These are phyloP conservation scores for Eubasilissa regina DNA, from an alignment of 1,140 invertebrate genomes.

Conservation along the genomic window DNA sequence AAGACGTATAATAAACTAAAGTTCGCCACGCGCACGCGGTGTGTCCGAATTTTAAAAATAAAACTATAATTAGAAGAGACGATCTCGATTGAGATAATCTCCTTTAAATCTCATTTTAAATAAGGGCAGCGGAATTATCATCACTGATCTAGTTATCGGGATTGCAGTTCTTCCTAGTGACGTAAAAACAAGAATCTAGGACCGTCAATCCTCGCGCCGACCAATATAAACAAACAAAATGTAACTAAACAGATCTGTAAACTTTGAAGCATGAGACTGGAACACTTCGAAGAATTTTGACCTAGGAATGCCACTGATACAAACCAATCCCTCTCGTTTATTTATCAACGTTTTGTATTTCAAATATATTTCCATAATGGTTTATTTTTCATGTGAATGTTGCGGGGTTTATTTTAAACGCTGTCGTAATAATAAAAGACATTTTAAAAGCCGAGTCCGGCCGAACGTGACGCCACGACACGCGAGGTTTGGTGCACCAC, in stretches of 20 bases:
- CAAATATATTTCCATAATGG: too few species aligned
- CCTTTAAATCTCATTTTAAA: conserved; percentile 5
- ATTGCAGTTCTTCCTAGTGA: conserved; percentile 3
- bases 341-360: background rate
- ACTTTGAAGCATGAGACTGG: conserved; percentile 47
- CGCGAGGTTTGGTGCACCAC: conserved; percentile 16
- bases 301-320: conserved; percentile 47
- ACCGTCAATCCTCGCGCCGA: background rate
- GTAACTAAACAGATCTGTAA: conserved; percentile 52
- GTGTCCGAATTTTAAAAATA: background rate
- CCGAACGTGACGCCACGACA: background rate
- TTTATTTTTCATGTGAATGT: too few species aligned
- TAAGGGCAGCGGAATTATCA: background rate
- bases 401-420: background rate
- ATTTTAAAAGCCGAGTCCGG: background rate
- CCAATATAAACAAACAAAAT: conserved; percentile 50
- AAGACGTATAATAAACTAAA: background rate
- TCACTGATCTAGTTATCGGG: background rate
- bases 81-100: background rate
- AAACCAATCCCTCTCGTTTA: conserved; percentile 46
- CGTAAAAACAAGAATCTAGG: background rate
- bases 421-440: background rate
- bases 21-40: background rate
- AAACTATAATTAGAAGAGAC: conserved; percentile 18
- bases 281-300: conserved; percentile 56